Base-by-base conservation (phyloP, 1,140 invertebrate genomes). In the Cephus cinctus region DNA sequence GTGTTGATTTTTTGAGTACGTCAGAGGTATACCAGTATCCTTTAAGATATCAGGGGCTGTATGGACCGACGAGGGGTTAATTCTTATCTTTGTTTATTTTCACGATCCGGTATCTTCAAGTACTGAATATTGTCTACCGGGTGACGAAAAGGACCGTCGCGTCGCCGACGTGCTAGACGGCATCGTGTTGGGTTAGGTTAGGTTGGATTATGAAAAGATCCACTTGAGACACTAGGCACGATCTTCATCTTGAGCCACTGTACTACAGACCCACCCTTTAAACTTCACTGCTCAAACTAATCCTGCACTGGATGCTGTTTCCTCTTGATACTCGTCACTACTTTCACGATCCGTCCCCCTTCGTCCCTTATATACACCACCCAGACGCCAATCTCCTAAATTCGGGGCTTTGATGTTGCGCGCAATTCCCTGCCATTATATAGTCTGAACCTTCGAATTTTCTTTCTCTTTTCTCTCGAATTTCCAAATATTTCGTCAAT, bases 221-320 rank as follows among this genome's bases (percentile, higher is more conserved):
- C 55, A 63, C 54, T 66, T 54, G 56, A 65, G 60, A 65, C 56
- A 54, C 48, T 35, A 39, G 34, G 39, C 57, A 55, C 50, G 52
- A 58, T 56, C 54, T 47, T 63, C 56, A 56, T 59, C 40, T 40
- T 56, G 45, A 47, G 14, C 18, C 42, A 46, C 31, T 40, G 39
- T 46, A 42, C 35, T 47, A 34, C 43, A 42, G 19, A 43, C 15
- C 8, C 4, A 31, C 36, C 20, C 45, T 42, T 40, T 40, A 44
- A 34, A 44, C 42, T 44, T 44, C 42, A 32, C 44, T 36, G 20
- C 20, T 19, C 41, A 42, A 36, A 50, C 39, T 50, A 30, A 20
- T 41, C 31, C 32, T 25, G 12, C 23, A 9, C 21, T 25, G 11
- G n/a, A n/a, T 18, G 15, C 21, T 30, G n/a, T 48, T 20, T 9